Percentiles rank a stretch among this genome's conserved stretches.
phyloP scores from a whole-genome alignment of 1,140 invertebrate species.

The Olivierus martensii region DNA sequence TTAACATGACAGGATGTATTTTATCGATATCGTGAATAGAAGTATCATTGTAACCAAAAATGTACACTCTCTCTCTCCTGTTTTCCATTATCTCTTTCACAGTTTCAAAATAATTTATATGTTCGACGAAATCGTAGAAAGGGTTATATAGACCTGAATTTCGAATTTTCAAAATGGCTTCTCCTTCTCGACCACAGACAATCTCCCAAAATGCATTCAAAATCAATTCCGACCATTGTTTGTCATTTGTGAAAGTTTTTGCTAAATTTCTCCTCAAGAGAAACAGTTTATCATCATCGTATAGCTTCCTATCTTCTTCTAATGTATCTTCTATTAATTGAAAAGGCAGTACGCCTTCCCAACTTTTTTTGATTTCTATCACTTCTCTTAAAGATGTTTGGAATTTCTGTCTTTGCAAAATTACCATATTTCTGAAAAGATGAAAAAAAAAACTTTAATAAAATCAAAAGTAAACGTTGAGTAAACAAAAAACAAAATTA shows the following conservation, averaged over 20 bases:
- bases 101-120: constrained; percentile 2
- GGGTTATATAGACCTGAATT: not conserved
- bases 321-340: not conserved
- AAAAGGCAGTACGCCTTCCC: not conserved
- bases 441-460: no score
- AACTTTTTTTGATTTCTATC: not conserved
- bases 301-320: constrained; percentile 1
- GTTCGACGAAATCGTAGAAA: constrained; percentile 6
- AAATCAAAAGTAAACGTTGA: no score
- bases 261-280: not conserved
- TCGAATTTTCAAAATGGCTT: not conserved
- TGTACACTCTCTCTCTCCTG: not conserved
- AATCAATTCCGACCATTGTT: not conserved
- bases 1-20: constrained; percentile 7
- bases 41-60: no score
- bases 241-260: not conserved
- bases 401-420: no score
- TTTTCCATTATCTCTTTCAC: constrained; percentile 1
- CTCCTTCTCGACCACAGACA: not conserved
- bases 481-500: no score
- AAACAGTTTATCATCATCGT: not conserved
- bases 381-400: no score
- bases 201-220: constrained; percentile 5
- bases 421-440: no score
- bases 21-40: constrained; percentile 12